Evolutionary conservation across 2,113 vertebrate genomes (phyloP).

Genomic region (Notarius quadriscutis): DNA sequence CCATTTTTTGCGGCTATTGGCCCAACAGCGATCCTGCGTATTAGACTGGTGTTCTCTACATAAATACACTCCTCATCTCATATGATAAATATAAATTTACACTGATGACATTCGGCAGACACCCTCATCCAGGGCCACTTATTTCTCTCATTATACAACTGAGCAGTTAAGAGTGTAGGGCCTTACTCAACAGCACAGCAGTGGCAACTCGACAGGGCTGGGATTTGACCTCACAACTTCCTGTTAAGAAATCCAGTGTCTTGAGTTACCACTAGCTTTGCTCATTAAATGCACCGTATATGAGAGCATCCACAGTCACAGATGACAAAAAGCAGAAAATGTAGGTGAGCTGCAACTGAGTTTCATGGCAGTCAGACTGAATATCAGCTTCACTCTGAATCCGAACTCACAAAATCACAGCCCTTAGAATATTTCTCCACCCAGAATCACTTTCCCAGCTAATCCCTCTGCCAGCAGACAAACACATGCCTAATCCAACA

Average conservation of each 20-base stretch:
- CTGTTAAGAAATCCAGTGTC: not conserved
- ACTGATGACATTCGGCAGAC: not conserved
- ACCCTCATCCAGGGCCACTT: not conserved
- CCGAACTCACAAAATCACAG: constrained; percentile 68
- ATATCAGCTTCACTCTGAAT: constrained; percentile 72
- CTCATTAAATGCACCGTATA: constrained; percentile 68
- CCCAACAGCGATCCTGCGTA: not conserved
- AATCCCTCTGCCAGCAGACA: constrained; percentile 67
- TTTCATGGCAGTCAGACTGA: constrained; percentile 74
- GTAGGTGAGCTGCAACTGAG: constrained; percentile 69
- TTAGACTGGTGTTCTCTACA: not conserved
- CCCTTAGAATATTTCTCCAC: constrained; percentile 66
- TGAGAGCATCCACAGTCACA: constrained; percentile 70
- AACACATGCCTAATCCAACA: constrained; percentile 63
- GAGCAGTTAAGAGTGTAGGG: not conserved
- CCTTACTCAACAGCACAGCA: not conserved
- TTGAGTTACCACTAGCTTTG: constrained; percentile 51
- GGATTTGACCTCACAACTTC: not conserved
- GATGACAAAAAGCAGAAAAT: constrained; percentile 70
- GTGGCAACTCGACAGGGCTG: not conserved
- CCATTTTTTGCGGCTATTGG: not conserved
- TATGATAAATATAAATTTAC: not conserved
- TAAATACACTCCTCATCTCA: not conserved
- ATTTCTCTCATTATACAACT: not conserved
- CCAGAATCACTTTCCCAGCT: constrained; percentile 64